phyloP scores from a whole-genome alignment of 2,113 vertebrate species.

The Cathartes aura region DNA sequence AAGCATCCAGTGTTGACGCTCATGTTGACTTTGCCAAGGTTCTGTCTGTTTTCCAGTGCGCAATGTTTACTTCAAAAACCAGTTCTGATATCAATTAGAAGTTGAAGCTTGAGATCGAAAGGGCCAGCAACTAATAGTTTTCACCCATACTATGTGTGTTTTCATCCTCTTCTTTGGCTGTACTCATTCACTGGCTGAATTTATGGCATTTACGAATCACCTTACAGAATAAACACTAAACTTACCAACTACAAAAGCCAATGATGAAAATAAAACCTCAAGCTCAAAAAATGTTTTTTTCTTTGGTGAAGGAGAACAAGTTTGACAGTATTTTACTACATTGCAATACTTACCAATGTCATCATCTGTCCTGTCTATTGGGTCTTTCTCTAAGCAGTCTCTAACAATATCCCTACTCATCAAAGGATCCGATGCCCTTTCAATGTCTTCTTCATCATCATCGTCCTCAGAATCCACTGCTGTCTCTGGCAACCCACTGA shows the following conservation, averaged over 20 bases:
- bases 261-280: neutral
- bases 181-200: neutral
- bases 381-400: slow-evolving; percentile 98
- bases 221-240: neutral
- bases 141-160: neutral
- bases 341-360: slow-evolving; percentile 88
- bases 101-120: neutral
- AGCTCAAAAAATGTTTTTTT: neutral
- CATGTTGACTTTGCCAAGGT: neutral
- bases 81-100: neutral
- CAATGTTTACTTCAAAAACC: neutral
- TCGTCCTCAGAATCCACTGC: slow-evolving; percentile 98
- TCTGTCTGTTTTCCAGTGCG: neutral
- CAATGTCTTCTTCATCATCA: slow-evolving; percentile 97
- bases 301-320: neutral
- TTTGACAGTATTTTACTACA: neutral
- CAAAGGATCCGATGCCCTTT: slow-evolving; percentile 93
- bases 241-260: neutral
- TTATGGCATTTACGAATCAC: neutral
- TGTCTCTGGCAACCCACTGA: slow-evolving; percentile 97
- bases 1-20: neutral
- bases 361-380: slow-evolving; percentile 95
- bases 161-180: neutral
- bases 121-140: neutral
- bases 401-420: slow-evolving; percentile 97